Evolutionary conservation across 1,140 invertebrate species (phyloP).

Genomic region (Drosophila nikananu): DNA sequence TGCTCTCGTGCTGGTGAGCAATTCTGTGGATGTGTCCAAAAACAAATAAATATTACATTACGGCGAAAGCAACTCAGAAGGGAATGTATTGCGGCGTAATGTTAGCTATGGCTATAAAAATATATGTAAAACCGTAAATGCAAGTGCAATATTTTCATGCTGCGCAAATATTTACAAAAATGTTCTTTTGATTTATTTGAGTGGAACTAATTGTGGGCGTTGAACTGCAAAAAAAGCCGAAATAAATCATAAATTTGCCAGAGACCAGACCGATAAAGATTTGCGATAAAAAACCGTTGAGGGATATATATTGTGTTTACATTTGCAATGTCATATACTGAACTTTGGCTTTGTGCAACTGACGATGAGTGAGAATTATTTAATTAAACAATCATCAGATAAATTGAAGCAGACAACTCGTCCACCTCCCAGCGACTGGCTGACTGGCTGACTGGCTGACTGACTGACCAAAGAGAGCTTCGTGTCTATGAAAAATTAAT

Average conservation of each 20-base stretch:
- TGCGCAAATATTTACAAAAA: conserved; percentile 70
- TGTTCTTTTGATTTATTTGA: conserved; percentile 82
- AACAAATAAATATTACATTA: conserved; percentile 70
- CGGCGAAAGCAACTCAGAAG: conserved; percentile 38
- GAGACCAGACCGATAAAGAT: conserved; percentile 41
- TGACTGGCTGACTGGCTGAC: background rate
- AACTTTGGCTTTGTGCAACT: conserved; percentile 40
- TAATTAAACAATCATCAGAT: conserved; percentile 72
- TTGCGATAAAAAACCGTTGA: conserved; percentile 34
- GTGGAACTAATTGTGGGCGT: conserved; percentile 83
- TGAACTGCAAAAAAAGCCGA: conserved; percentile 75
- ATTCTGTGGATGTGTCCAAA: conserved; percentile 54
- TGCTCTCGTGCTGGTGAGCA: conserved; percentile 40
- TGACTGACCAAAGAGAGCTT: conserved; percentile 34
- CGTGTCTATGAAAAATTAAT: conserved; percentile 78
- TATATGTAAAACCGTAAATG: conserved; percentile 29
- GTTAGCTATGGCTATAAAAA: conserved; percentile 58
- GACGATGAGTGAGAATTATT: conserved; percentile 66
- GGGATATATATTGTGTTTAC: conserved; percentile 22
- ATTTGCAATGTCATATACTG: conserved; percentile 54
- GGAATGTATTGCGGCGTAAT: conserved; percentile 61
- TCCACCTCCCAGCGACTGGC: conserved; percentile 2
- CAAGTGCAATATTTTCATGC: conserved; percentile 43
- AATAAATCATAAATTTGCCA: conserved; percentile 52
- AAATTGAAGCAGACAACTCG: conserved; percentile 25